Conservation (phyloP, 2,113 vertebrate species). For the Platanista minor region DNA sequence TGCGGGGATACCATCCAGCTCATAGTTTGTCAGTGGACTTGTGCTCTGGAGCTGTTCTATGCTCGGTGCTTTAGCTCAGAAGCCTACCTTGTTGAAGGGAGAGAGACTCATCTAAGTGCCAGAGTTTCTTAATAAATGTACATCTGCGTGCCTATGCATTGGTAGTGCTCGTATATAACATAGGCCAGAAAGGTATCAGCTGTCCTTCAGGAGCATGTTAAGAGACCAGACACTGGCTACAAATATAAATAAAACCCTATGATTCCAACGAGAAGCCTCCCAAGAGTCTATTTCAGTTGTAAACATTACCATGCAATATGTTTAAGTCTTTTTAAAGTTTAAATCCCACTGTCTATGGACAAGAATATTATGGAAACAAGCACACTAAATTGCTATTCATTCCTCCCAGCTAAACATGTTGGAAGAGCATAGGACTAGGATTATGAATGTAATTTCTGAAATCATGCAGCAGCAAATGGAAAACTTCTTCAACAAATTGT, state of each 20-base stretch:
- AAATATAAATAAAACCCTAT: not conserved
- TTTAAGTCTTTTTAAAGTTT: not conserved
- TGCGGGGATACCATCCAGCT: rapidly evolving
- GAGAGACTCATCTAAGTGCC: not conserved
- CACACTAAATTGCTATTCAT: not conserved
- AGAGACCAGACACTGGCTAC: not conserved
- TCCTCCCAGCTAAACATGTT: not conserved
- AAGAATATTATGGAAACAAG: not conserved
- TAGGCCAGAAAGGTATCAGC: not conserved
- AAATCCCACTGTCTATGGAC: not conserved
- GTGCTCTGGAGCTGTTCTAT: rapidly evolving
- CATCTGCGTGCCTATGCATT: rapidly evolving
- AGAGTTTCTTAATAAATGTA: not conserved
- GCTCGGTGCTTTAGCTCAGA: not conserved
- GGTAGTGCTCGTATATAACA: not conserved
- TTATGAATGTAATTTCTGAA: not conserved
- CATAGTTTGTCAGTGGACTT: not conserved
- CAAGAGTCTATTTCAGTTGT: not conserved
- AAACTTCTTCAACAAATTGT: not conserved
- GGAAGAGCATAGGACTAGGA: not conserved
- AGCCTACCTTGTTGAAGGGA: not conserved
- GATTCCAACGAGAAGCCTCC: not conserved
- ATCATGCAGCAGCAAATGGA: not conserved
- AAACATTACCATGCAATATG: not conserved
- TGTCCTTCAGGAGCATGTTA: not conserved